Base-by-base conservation (phyloP, 2,797 vertebrate species). In the Cyclura pinguis region DNA sequence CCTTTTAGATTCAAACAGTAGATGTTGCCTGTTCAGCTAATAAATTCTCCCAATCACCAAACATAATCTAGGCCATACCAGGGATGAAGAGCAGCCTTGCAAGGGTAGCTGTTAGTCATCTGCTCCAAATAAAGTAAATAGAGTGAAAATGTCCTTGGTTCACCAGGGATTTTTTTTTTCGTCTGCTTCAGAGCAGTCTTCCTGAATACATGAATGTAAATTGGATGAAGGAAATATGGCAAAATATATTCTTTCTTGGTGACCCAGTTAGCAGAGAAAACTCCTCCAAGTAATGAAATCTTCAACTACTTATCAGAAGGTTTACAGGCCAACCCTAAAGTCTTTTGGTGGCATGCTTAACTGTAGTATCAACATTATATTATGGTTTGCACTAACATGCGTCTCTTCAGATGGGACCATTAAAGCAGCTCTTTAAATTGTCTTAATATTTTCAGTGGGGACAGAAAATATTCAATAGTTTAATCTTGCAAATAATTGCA, bases 401-500 rank as follows among this genome's bases (percentile, higher is more conserved):
- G 87, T 0, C n/a, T 83, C 7, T 69, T 50, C 80, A 84, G 72
- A 57, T 5, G 29, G 50, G 18, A 20, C 80, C 20, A 6, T 35
- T 69, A 83, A 38, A 93, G 4, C 0, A 0, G 13, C 74, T 89
- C 89, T 88, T 32, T 0, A 16, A 83, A 69, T n/a, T 92, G 77
- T 92, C 18, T 89, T 55, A 42, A 27, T 94, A 67, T 42, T 91
- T 93, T 10, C 89, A 35, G 87, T 91, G 91, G 83, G 91, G 92
- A 89, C 88, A 0, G 0, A 92, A 86, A 88, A 84, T 95, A 0
- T 69, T 9, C 24, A 62, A 14, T 84, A 24, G 89, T 91, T 91
- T 82, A 20, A 50, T 80, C 84, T 92, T 92, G 42, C 87, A 85
- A 85, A 80, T 93, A 86, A 87, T 38, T 93, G 94, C 96, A 96